Conservation (phyloP, 2,113 vertebrate species). For the Tyto alba region DNA sequence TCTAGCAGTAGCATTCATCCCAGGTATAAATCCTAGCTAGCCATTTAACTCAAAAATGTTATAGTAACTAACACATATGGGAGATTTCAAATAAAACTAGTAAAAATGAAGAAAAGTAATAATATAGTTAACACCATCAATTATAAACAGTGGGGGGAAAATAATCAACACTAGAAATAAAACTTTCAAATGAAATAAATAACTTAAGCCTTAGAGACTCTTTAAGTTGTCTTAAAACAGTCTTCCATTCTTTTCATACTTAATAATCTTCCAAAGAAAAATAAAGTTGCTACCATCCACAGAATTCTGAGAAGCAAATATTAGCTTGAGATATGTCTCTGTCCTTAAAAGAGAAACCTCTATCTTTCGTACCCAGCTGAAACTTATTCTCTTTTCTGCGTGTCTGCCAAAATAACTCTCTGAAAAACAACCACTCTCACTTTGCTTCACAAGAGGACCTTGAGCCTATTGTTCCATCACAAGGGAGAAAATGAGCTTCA, state of each 20-base stretch:
- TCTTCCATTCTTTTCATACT: not conserved
- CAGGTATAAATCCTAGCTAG: not conserved
- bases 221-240: not conserved
- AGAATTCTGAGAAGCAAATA: not conserved
- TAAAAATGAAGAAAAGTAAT: not conserved
- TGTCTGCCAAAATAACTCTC: not conserved
- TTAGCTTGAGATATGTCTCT: not conserved
- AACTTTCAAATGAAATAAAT: not conserved
- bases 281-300: not conserved
- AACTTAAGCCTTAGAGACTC: not conserved
- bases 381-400: not conserved
- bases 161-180: not conserved
- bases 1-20: not conserved
- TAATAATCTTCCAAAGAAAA: not conserved
- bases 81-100: not conserved
- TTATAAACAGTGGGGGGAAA: not conserved
- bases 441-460: not conserved
- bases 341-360: not conserved
- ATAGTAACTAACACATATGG: not conserved
- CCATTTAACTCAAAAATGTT: not conserved
- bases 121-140: not conserved
- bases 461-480: not conserved
- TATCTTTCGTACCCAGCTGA: not conserved
- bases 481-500: not conserved
- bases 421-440: not conserved